Evolutionary conservation across 1,140 invertebrate genomes (phyloP), one percentile per base, ranked within the genome.

Genomic region (Pseudomyrmex dendroicus): DNA sequence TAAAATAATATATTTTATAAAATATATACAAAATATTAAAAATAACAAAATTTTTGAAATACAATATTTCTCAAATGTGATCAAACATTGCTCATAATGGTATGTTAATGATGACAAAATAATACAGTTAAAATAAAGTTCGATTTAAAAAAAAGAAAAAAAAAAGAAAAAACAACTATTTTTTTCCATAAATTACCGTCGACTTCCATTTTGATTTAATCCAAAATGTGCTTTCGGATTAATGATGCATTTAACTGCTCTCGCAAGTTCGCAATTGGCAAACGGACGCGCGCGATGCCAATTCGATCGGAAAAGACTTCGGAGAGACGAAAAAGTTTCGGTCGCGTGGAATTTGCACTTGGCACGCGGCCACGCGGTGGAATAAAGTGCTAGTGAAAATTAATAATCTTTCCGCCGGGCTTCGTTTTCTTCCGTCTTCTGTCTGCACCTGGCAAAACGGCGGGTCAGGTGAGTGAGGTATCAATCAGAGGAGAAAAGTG

Each of bases 301-400:
- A 64, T 35, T 35, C 72, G 80, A 84, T 84, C 73, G 61, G 50
- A 84, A 84, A 74, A 73, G 72, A 73, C 73, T 83, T 50, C 20
- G 54, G 44, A 56, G 77, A 62, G 59, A 74, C 70, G 62, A 73
- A 84, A 68, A 86, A 82, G 77, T 62, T 66, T 67, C 76, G 68
- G 62, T 5, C 70, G 72, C 63, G 66, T 82, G 86, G 73, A 83
- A 89, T 89, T 84, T 82, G 87, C 82, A 86, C 62, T 89, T 89
- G 88, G 86, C 87, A 22, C 15, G 8, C 2, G 20, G 84, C 88
- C 88, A 89, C n/a, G 44, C 13, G 25, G 63, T 44, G 77, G 57
- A 88, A 88, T 88, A 87, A 88, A 87, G 70, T 22, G 74, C 64
- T 88, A 76, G 85, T 12, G 59, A 46, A 62, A 88, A 88, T 87